Evolutionary conservation across 1,140 invertebrate species (phyloP), one percentile per base, ranked within the genome.

Genomic region (Heliconius congener): DNA sequence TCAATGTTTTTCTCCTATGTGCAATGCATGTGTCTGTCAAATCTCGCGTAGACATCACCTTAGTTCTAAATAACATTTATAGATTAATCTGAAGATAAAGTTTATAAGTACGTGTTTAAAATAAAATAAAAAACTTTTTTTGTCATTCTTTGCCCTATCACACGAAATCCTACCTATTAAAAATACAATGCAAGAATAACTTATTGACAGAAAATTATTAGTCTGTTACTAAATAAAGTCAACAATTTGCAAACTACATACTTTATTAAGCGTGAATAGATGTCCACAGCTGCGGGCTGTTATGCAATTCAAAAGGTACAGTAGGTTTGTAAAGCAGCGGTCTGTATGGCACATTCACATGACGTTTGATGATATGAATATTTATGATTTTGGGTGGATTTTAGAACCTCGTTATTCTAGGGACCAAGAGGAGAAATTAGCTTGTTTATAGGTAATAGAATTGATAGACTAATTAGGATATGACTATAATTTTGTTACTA

Each of bases 331-430:
- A 57, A 57, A 57, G 55, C 55, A 57, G n/a, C 55, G 55, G 55
- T 57, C n/a, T 57, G 55, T 57, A 57, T 57, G 55, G n/a, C 55
- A 57, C 55, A 57, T 23, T 57, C 55, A 57, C 55, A 23, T 57
- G 55, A 57, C 55, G 55, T 57, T 57, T 57, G 55, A 57, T 57
- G 55, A 57, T 57, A 57, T 57, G 55, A 57, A 57, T 57, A 57
- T 57, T 57, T 57, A 57, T 57, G 55, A 19, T 57, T 23, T 57
- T 57, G 18, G 52, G 55, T 57, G n/a, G 55, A 57, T 57, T 57
- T 57, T 57, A n/a, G 55, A 9, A 57, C n/a, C 8, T 57, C 8
- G 55, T 57, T n/a, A 19, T 19, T 52, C 55, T 57, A 57, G 55
- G 8, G 19, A 2, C 19, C 50, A 18, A 1, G 50, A 19, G 50